These are phyloP conservation scores for Iphiclides podalirius DNA, from an alignment of 2,888 invertebrate genomes.

Conservation along the genomic window DNA sequence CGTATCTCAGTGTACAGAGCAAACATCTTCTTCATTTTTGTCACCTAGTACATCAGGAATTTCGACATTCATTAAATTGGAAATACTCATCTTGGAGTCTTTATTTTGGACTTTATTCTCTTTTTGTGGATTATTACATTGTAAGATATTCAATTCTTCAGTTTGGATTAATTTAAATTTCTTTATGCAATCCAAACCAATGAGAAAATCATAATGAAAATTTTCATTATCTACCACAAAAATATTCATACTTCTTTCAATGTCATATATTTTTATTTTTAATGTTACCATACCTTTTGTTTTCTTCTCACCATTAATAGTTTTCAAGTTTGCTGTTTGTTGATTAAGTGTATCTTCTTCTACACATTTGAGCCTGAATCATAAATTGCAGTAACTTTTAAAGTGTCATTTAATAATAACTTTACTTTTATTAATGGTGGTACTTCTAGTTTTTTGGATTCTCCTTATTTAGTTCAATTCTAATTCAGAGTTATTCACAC, in stretches of 20 bases:
- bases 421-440: too few relatives aligned
- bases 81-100: not conserved
- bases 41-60: constrained; percentile 8
- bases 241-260: too few relatives aligned
- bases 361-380: constrained; percentile 35
- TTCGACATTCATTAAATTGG: not conserved
- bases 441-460: constrained; percentile 31
- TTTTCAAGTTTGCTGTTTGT: constrained; percentile 10
- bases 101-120: not conserved
- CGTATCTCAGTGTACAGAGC: not conserved
- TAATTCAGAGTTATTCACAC: constrained; percentile 14
- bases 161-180: constrained; percentile 6
- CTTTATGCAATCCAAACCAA: constrained; percentile 23
- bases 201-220: constrained; percentile 23
- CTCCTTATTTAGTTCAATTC: constrained; percentile 27
- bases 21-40: not conserved
- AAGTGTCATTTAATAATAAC: constrained; percentile 27
- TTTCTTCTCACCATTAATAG: constrained; percentile 28
- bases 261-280: constrained; percentile 25
- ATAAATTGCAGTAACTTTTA: constrained; percentile 31
- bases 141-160: constrained; percentile 14
- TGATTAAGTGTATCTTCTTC: not conserved
- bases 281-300: not conserved
- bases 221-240: too few relatives aligned
- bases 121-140: constrained; percentile 11